Evolutionary conservation across 2,113 vertebrate species (phyloP).

Genomic region (Naja naja): DNA sequence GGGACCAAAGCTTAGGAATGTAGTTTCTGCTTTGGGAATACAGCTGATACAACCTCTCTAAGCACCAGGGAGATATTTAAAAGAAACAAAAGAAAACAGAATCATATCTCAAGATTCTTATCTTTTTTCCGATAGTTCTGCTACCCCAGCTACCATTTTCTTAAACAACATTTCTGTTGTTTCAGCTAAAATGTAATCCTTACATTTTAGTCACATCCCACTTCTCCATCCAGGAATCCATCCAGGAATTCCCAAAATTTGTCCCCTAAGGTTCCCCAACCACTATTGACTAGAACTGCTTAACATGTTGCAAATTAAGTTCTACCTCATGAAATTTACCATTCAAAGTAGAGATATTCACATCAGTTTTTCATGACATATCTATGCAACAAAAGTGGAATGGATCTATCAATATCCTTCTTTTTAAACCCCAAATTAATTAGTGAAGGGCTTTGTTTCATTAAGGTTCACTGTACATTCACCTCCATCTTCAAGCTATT

Average conservation of each 20-base stretch:
- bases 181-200: slow-evolving; percentile 14
- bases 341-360: not conserved
- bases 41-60: slow-evolving; percentile 32
- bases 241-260: no score
- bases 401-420: not conserved
- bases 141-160: not conserved
- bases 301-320: not conserved
- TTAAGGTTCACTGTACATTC: not conserved
- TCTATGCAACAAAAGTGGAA: not conserved
- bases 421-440: not conserved
- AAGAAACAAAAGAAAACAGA: not conserved
- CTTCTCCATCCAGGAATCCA: not conserved
- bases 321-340: not conserved
- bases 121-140: slow-evolving; percentile 14
- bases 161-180: not conserved
- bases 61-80: slow-evolving; percentile 7
- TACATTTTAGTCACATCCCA: not conserved
- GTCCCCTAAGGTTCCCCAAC: not conserved
- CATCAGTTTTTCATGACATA: not conserved
- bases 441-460: not conserved
- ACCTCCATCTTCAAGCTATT: not conserved
- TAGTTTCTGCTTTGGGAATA: slow-evolving; percentile 29
- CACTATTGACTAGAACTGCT: not conserved
- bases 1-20: slow-evolving; percentile 31
- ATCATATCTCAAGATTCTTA: not conserved